Percentiles rank a stretch among this genome's conserved stretches.
These are phyloP conservation scores for Drosophila setosimentum DNA, from an alignment of 2,888 invertebrate genomes.

Conservation along the genomic window DNA sequence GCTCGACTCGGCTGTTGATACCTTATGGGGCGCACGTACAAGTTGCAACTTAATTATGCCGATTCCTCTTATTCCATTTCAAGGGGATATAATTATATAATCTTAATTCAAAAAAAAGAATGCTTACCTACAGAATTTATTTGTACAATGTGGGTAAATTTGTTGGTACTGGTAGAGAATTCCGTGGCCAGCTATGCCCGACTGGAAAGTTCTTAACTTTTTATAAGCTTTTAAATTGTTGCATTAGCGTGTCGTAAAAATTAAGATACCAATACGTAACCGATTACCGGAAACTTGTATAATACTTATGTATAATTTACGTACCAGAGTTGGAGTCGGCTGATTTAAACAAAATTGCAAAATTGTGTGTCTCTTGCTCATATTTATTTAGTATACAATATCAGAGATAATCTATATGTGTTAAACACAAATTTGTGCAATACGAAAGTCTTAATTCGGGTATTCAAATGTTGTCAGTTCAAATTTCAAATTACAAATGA, in stretches of 20 bases:
- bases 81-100: background rate
- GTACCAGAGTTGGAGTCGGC: background rate
- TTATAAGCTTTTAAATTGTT: background rate
- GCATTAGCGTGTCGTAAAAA: background rate
- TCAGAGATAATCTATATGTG: background rate
- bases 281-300: background rate
- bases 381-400: background rate
- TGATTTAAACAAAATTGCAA: too few species aligned
- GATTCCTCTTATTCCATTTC: background rate
- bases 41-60: background rate
- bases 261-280: background rate
- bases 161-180: too few species aligned
- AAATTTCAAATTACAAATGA: background rate
- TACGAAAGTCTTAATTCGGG: background rate
- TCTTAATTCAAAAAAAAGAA: background rate
- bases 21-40: background rate
- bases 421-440: background rate
- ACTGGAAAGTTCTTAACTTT: background rate
- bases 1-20: background rate
- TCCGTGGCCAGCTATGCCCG: background rate
- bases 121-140: too few species aligned
- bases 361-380: background rate
- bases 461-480: background rate
- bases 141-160: too few species aligned
- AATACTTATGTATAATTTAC: background rate